Evolutionary conservation across 2,888 invertebrate genomes (phyloP), one percentile per base, ranked within the genome.

Genomic region (Spodoptera picta): DNA sequence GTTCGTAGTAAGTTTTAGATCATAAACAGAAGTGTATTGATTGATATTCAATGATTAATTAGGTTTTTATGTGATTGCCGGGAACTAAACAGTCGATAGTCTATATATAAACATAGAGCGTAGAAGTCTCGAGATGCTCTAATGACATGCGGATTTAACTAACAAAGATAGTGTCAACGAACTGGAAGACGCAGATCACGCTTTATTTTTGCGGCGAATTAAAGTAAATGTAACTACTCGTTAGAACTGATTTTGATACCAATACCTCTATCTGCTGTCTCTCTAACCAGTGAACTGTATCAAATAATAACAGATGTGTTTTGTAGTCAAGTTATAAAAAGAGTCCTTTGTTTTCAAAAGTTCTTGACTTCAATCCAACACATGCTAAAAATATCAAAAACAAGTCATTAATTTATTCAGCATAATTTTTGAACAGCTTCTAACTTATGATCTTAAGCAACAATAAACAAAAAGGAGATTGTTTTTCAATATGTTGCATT

Each of bases 1-100:
- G 94, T 97, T 98, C 92, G 97, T 98, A 95, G 98, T 98, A 95
- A 96, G 97, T 95, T 66, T 10, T 48, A 61, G 44, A 57, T 46
- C 48, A 24, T 54, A 31, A 24, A 59, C 41, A 57, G 45, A 47
- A 52, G 55, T 12, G 55, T 63, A 60, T 54, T 23, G 41, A 68
- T 53, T 36, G 60, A 36, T 68, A 61, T 41, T 14, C 41, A 31
- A 60, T 47, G 41, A 41, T 51, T 69, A 54, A 43, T 51, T 54
- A 51, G 14, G 45, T 59, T n/a, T 55, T 11, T 36, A 36, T 24
- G 58, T 14, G 31, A 50, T 58, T 47, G 48, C 42, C 54, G 65
- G 69, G 77, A 84, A 83, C 80, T 83, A 84, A 86, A 86, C 79
- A 83, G 76, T 65, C 60, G 11, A 7, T 14, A 45, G 53, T 85